Evolutionary conservation across 1,140 invertebrate species (phyloP).

Genomic region (Anthonomus grandis): DNA sequence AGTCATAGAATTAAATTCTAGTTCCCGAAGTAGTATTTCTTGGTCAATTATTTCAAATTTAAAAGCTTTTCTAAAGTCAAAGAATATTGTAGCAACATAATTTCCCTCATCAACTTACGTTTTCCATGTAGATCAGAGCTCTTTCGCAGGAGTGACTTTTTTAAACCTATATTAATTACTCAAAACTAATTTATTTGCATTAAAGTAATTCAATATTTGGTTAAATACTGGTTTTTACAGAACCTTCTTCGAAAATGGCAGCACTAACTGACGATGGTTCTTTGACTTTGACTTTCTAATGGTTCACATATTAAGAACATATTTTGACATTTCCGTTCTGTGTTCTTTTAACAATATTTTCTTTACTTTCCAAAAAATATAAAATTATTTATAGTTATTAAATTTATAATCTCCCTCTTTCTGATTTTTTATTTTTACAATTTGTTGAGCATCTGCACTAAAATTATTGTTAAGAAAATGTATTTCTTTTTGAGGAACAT

Average conservation of each 20-base stretch:
- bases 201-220: no score
- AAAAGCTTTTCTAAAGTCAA: no score
- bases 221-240: neutral
- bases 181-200: no score
- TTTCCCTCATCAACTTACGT: neutral
- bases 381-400: no score
- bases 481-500: neutral
- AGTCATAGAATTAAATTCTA: neutral
- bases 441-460: neutral
- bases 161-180: neutral
- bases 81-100: neutral
- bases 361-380: neutral
- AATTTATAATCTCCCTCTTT: neutral
- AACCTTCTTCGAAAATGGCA: slow-evolving; percentile 5
- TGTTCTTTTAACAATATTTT: neutral
- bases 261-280: neutral
- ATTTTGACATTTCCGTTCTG: slow-evolving; percentile 1
- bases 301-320: neutral
- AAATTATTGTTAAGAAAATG: neutral
- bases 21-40: neutral
- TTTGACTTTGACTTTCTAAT: neutral
- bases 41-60: neutral
- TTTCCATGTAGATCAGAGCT: neutral
- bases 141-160: neutral
- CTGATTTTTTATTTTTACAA: neutral